These are phyloP conservation scores for Drosophila nebulosa DNA, from an alignment of 1,140 invertebrate species.

Conservation along the genomic window DNA sequence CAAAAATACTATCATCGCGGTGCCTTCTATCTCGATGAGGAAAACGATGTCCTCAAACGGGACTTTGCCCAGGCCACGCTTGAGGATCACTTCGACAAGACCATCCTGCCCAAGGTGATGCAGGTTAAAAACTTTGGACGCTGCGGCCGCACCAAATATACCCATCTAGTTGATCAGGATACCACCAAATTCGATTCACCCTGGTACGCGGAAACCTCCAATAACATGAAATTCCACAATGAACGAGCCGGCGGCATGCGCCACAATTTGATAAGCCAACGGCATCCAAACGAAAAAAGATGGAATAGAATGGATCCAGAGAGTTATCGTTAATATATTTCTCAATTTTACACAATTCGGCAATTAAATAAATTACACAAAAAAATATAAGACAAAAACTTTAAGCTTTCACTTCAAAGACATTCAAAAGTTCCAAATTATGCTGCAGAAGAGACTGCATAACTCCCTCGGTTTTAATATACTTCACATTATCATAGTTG, in stretches of 20 bases:
- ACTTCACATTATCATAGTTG: constrained; percentile 20
- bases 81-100: constrained; percentile 99
- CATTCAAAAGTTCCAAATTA: constrained; percentile 8
- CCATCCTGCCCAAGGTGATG: constrained; percentile 99
- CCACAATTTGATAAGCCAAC: constrained; percentile 94
- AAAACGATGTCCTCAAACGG: constrained; percentile 95
- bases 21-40: constrained; percentile 98
- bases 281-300: constrained; percentile 85
- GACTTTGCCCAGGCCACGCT: constrained; percentile 98
- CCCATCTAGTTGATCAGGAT: constrained; percentile 99
- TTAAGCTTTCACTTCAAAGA: constrained; percentile 8
- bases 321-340: neutral
- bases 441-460: constrained; percentile 55
- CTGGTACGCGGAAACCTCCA: constrained; percentile 93
- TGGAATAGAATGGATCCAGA: constrained; percentile 42
- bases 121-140: constrained; percentile 99
- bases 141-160: constrained; percentile 99
- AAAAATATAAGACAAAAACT: neutral
- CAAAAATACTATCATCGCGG: constrained; percentile 99
- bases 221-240: constrained; percentile 93
- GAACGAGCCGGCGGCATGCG: constrained; percentile 97
- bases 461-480: constrained; percentile 47
- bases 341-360: constrained; percentile 17
- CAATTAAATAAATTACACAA: neutral
- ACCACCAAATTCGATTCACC: constrained; percentile 99